Conservation (phyloP, 2,797 vertebrate species). For the Uromys caudimaculatus region DNA sequence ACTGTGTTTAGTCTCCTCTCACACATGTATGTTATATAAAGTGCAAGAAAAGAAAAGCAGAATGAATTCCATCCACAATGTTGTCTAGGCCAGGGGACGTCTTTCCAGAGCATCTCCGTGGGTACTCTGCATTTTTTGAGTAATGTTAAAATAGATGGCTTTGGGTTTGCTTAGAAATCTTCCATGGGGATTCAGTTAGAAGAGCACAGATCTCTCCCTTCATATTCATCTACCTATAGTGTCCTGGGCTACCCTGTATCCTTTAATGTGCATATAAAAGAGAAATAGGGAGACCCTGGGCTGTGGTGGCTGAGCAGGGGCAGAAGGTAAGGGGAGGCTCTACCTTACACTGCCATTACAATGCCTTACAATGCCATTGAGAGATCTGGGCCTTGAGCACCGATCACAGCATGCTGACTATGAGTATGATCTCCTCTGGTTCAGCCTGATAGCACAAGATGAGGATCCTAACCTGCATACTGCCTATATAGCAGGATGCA, state of each 20-base stretch:
- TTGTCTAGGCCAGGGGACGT: background rate
- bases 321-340: slow-evolving; percentile 25
- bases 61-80: background rate
- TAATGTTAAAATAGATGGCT: background rate
- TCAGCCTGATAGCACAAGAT: too few species aligned
- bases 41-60: background rate
- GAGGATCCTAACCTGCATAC: rapidly evolving
- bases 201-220: slow-evolving; percentile 70
- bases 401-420: background rate
- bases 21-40: background rate
- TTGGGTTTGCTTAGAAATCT: slow-evolving; percentile 23
- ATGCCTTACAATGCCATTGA: background rate
- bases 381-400: background rate
- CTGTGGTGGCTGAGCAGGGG: background rate
- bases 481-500: rapidly evolving
- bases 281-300: slow-evolving; percentile 60
- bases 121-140: background rate
- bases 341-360: background rate
- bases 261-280: slow-evolving; percentile 79
- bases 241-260: background rate
- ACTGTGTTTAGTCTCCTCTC: background rate
- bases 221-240: background rate
- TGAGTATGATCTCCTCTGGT: background rate
- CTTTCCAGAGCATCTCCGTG: background rate
- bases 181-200: slow-evolving; percentile 54